Evolutionary conservation across 2,113 vertebrate species (phyloP).

Genomic region (Ameiurus melas): DNA sequence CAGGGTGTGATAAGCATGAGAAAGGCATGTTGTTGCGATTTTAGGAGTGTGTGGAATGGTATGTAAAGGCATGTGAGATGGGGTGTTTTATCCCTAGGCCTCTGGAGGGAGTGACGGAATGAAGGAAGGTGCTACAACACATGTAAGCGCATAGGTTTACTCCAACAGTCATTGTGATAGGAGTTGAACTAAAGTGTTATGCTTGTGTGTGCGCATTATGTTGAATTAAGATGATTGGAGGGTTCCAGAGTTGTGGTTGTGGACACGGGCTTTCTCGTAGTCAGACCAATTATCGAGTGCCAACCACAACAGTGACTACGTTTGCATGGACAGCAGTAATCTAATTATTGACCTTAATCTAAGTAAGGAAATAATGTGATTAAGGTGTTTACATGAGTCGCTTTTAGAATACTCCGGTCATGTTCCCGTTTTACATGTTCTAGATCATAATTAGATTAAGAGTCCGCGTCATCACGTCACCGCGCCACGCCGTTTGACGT

Average conservation of each 20-base stretch:
- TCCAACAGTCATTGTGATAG: slow-evolving; percentile 3
- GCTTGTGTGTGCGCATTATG: not conserved
- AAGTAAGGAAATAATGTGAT: no score
- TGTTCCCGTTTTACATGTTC: no score
- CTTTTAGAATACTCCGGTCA: no score
- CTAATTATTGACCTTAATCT: no score
- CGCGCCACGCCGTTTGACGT: no score
- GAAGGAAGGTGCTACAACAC: not conserved
- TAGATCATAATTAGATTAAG: no score
- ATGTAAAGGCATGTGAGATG: not conserved
- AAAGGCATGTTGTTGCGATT: slow-evolving; percentile 14
- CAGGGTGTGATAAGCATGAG: slow-evolving; percentile 1
- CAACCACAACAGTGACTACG: slow-evolving; percentile 42
- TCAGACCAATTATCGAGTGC: slow-evolving; percentile 41
- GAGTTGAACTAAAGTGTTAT: not conserved
- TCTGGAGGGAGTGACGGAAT: slow-evolving; percentile 16
- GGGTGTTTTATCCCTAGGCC: slow-evolving; percentile 7
- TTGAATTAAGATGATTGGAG: slow-evolving; percentile 23
- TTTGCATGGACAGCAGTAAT: no score
- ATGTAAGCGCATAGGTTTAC: not conserved
- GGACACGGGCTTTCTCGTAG: slow-evolving; percentile 21
- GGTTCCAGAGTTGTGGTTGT: slow-evolving; percentile 20
- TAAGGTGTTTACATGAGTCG: no score
- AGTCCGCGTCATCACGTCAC: no score
- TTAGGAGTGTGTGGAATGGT: slow-evolving; percentile 14